Base-by-base conservation (phyloP, 2,113 vertebrate genomes). In the Probosciger aterrimus region DNA sequence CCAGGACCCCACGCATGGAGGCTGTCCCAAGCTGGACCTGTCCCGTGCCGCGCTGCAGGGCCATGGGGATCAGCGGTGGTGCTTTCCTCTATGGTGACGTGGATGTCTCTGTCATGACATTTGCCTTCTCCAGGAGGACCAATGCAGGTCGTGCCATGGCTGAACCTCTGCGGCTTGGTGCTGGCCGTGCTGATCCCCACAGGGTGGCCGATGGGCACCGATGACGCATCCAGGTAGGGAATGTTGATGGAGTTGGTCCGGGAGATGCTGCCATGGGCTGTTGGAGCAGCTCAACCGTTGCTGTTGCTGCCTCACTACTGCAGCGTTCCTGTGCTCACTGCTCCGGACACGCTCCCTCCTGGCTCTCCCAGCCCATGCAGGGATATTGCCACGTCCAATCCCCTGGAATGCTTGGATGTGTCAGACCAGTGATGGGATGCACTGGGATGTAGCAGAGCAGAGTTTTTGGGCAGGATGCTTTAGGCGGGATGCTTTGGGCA, bases 391-490 rank as follows among this genome's bases (percentile, higher is more conserved):
- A 27, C 3, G 9, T 59, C 33, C 57, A 59, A 24, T 35, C 10
- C 3, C 9, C 13, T 12, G 44, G 57, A 37, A 47, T 70, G 37
- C 44, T n/a, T 3, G 0, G 7, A n/a, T 14, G 41, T 33, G 27
- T 69, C 49, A 41, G 19, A 41, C 4, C 37, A 59, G 33, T 14
- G 44, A 27, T 0, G 4, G 44, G 74, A 44, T 49, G 41, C 31
- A 8, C 0, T 7, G 50, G 50, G 44, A 47, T 1, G 1, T 2
- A 3, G 33, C 2, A 7, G 43, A 44, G 71, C 71, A 78, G 39
- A 83, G 52, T 9, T 52, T 30, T 24, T 10, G 46, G 46, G 22
- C 20, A 47, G 46, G 23, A 49, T 49, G 47, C 47, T 44, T 19
- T 46, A 8, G 44, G 18, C 44, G 19, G 18, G 18, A 46, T 46